Base-by-base conservation (phyloP, 2,797 vertebrate species). In the Sandelia bainsii region DNA sequence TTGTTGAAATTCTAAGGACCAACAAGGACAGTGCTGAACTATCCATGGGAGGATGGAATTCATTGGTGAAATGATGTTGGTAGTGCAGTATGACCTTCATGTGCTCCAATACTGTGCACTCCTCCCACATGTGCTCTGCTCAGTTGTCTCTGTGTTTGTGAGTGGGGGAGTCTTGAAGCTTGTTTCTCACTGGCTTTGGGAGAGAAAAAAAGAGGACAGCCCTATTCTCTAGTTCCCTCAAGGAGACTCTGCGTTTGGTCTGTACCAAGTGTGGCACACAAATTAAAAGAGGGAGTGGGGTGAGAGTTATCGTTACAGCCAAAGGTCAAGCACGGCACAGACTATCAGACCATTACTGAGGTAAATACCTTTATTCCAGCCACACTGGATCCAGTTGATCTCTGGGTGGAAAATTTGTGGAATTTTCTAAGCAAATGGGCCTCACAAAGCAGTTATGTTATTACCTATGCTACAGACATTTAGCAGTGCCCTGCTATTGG, bases 271-370 rank as follows among this genome's bases (percentile, higher is more conserved):
- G 60, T 1, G 48, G 69, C 62, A 62, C 72, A 90, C 77, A 88
- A 84, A 81, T 22, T 67, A 65, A 70, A 76, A 49, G 17, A 32
- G 17, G 14, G 57, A 23, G 56, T 44, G 58, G 52, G 62, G 69
- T 60, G 71, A 53, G 74, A 71, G 73, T 86, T 85, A 85, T 86
- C 87, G 83, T 90, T 89, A 69, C 77, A 89, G 87, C 91, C 90
- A 91, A 92, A 93, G 90, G 91, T 93, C 91, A 90, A 92, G 89
- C 89, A 90, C 74, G 83, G 90, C 87, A 88, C 87, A 92, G 89
- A 93, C 89, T 89, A 92, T 93, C 90, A 92, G 87, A 88, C 75
- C 78, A 87, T 91, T 79, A 85, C 75, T 87, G 84, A 91, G 89
- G 85, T 91, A 90, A 92, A 93, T 82, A 86, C 75, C 77, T 92